These are phyloP conservation scores for Ptychochromis oligacanthus DNA, from an alignment of 2,113 vertebrate species.

Conservation along the genomic window DNA sequence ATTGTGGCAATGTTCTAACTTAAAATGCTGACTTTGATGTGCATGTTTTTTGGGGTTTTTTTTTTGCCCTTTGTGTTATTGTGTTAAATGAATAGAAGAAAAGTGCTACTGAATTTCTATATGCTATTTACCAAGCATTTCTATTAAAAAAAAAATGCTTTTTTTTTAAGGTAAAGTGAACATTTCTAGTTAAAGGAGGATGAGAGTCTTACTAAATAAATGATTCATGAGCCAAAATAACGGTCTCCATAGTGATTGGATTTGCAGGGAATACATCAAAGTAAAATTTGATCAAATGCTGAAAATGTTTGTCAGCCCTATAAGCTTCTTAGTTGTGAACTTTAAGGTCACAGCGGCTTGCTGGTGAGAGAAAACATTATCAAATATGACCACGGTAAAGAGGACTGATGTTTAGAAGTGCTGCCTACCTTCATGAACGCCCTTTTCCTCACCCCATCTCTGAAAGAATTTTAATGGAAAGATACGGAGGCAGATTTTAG, in stretches of 20 bases:
- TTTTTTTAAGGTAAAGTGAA: slow-evolving; percentile 25
- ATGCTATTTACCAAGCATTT: slow-evolving; percentile 5
- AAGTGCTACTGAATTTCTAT: neutral
- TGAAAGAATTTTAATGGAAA: slow-evolving; percentile 66
- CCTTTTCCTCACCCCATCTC: slow-evolving; percentile 50
- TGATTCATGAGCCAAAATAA: slow-evolving; percentile 41
- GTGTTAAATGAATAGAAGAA: slow-evolving; percentile 28
- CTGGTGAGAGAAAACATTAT: slow-evolving; percentile 45
- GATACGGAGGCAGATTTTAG: slow-evolving; percentile 60
- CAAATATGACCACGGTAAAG: slow-evolving; percentile 34
- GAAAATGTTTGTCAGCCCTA: slow-evolving; percentile 50
- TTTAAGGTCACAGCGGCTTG: slow-evolving; percentile 51
- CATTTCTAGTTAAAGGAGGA: slow-evolving; percentile 1
- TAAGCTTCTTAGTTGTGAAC: slow-evolving; percentile 72
- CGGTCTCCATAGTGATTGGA: slow-evolving; percentile 34
- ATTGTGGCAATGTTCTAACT: slow-evolving; percentile 35
- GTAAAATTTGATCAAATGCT: slow-evolving; percentile 66
- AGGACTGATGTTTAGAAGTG: slow-evolving; percentile 23
- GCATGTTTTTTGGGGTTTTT: neutral
- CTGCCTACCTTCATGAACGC: slow-evolving; percentile 23
- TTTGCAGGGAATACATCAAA: slow-evolving; percentile 61
- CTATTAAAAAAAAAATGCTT: slow-evolving; percentile 4
- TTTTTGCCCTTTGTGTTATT: slow-evolving; percentile 27
- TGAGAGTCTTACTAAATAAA: slow-evolving; percentile 3
- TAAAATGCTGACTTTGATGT: slow-evolving; percentile 55